Base-by-base conservation (phyloP, 2,888 invertebrate species). In the Gryllus longicercus region DNA sequence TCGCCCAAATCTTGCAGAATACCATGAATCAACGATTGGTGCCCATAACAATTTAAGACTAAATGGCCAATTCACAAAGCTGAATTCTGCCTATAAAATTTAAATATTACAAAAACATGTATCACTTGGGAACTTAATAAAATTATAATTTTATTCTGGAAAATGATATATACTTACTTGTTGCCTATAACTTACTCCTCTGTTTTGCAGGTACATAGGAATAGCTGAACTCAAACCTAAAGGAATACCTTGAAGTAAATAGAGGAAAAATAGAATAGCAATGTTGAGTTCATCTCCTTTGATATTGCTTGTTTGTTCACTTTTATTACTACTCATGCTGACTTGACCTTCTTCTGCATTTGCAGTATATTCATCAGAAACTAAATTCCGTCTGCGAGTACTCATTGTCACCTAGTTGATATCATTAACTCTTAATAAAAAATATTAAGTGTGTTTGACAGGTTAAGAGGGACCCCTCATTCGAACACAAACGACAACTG, bases 11-110 rank as follows among this genome's bases (percentile, higher is more conserved):
- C 91, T 88, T 14, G 91, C 89, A 83, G 93, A 92, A 86, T 94
- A 99, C 77, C 97, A 86, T 0, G 98, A 94, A 88, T 99, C 99
- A 8, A 99, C 98, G 83, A 99, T 92, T 2, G 99, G 99, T 0
- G 99, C 99, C 99, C 99, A 99, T 80, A 99, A 86, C 76, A 99
- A 88, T 87, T 99, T 99, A 76, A 99, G 85, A 84, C 92, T 92
- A 85, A 95, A 95, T 0, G 97, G 97, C 97, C 97, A 98, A 84
- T 93, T 93, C 0, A 95, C 96, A 85, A 97, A 95, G 88, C 98
- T 98, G 87, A 97, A 95, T 86, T 95, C 94, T 21, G 95, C 95
- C 93, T 94, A 86, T 82, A 90, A 90, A 63, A n/a, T n/a, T 18
- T 16, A 18, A 51, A 21, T 77, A 51, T 80, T 50, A 78, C 49